Conservation (phyloP, 2,888 invertebrate genomes). For the Drosophila austrosaltans region DNA sequence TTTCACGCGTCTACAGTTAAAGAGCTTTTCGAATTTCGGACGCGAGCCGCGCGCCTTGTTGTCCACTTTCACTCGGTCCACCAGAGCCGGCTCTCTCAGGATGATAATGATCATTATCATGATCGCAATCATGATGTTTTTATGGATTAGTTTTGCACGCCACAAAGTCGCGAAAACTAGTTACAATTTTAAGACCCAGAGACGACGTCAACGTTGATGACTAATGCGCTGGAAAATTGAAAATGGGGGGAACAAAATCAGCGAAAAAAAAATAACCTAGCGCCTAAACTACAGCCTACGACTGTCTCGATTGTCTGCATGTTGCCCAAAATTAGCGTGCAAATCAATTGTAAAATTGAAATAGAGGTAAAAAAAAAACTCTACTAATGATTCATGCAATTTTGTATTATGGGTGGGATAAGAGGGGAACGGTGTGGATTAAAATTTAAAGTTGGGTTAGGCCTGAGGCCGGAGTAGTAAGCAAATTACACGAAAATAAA, state of each 20-base stretch:
- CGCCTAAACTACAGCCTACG: constrained; percentile 32
- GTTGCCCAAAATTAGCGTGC: constrained; percentile 66
- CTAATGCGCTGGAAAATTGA: constrained; percentile 74
- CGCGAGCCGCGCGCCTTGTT: constrained; percentile 27
- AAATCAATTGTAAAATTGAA: constrained; percentile 62
- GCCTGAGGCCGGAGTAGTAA: constrained; percentile 12
- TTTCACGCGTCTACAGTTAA: constrained; percentile 71
- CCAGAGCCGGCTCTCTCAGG: constrained; percentile 58
- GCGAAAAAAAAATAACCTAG: constrained; percentile 4
- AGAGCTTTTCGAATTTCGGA: constrained; percentile 23
- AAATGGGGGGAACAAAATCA: constrained; percentile 45
- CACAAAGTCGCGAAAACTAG: constrained; percentile 57
- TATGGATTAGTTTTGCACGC: constrained; percentile 53
- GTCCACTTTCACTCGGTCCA: constrained; percentile 69
- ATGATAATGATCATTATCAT: constrained; percentile 37
- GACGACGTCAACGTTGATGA: constrained; percentile 48
- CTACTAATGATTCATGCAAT: constrained; percentile 70
- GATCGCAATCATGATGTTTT: constrained; percentile 16
- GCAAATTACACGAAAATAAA: constrained; percentile 8
- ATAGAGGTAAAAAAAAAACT: constrained; percentile 15
- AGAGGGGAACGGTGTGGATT: constrained; percentile 17
- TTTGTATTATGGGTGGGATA: constrained; percentile 26
- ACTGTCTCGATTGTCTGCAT: constrained; percentile 55
- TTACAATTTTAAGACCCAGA: constrained; percentile 64
- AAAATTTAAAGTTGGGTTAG: constrained; percentile 31